These are phyloP conservation scores for Patella depressa DNA, from an alignment of 2,888 invertebrate genomes.

Conservation along the genomic window DNA sequence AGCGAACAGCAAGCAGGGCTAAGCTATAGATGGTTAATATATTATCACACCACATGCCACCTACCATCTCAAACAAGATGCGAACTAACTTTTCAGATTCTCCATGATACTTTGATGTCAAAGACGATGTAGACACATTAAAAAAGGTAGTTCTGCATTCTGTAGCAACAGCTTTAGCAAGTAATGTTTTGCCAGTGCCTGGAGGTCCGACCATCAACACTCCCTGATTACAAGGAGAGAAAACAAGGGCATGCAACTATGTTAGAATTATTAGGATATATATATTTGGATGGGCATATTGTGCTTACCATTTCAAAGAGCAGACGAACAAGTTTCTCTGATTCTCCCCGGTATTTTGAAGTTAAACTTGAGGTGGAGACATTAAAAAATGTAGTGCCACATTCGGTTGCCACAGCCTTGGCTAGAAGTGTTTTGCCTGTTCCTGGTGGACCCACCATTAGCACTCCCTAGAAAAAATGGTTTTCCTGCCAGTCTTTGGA, in stretches of 20 bases:
- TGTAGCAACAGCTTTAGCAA: conserved; percentile 75
- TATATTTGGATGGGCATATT: no score
- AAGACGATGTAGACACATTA: conserved; percentile 93
- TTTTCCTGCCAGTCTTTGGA: neutral
- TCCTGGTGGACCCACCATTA: conserved; percentile 72
- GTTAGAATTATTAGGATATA: neutral
- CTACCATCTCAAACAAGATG: conserved; percentile 95
- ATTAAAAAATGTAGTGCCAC: conserved; percentile 75
- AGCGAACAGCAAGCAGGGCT: no score
- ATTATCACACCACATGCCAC: no score
- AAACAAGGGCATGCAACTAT: conserved; percentile 40
- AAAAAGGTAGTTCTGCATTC: conserved; percentile 75
- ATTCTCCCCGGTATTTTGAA: conserved; percentile 97
- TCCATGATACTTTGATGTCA: conserved; percentile 99
- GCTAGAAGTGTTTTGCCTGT: conserved; percentile 74
- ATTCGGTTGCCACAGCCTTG: conserved; percentile 74
- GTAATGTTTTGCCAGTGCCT: conserved; percentile 74
- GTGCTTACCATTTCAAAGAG: conserved; percentile 92
- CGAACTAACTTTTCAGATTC: conserved; percentile 98
- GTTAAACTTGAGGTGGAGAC: conserved; percentile 96
- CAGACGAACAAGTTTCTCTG: conserved; percentile 94
- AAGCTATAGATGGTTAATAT: no score
- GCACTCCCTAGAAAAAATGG: conserved; percentile 64
- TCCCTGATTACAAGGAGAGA: conserved; percentile 54
- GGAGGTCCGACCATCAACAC: conserved; percentile 73